phyloP scores from a whole-genome alignment of 2,888 invertebrate genomes.

The Entomobrya proxima region DNA sequence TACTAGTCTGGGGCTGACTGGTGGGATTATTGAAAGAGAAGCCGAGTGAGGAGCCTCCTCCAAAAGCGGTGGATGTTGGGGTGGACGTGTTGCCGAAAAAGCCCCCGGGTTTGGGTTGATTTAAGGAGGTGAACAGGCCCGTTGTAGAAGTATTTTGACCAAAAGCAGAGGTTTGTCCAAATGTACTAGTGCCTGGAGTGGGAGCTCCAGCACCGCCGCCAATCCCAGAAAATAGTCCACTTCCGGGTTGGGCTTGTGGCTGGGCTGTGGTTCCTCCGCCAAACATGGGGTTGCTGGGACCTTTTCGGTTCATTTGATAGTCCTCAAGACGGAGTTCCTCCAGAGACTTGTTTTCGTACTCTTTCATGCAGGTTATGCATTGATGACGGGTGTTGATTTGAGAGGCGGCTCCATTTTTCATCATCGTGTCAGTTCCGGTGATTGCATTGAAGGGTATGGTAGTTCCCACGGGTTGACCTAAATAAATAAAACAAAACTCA shows the following conservation, averaged over 20 bases:
- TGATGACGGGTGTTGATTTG: constrained; percentile 95
- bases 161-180: constrained; percentile 80
- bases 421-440: constrained; percentile 91
- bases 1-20: constrained; percentile 70
- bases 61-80: constrained; percentile 71
- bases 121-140: constrained; percentile 65
- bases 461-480: constrained; percentile 70
- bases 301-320: constrained; percentile 93
- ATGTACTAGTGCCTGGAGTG: constrained; percentile 76
- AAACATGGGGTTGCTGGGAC: constrained; percentile 80
- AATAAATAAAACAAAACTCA: no score
- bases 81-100: constrained; percentile 74
- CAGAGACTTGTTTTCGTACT: constrained; percentile 94
- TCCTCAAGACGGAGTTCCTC: constrained; percentile 97
- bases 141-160: constrained; percentile 79
- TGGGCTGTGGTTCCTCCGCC: constrained; percentile 77
- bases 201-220: constrained; percentile 74
- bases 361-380: constrained; percentile 99
- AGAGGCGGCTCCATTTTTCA: constrained; percentile 90
- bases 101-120: constrained; percentile 72
- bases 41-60: constrained; percentile 50
- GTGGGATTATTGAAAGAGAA: constrained; percentile 74
- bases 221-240: constrained; percentile 73
- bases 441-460: constrained; percentile 77
- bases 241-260: constrained; percentile 72